Percentiles rank a stretch among this genome's conserved stretches.
phyloP scores from a whole-genome alignment of 2,113 vertebrate species.

The Eretmodus cyanostictus region DNA sequence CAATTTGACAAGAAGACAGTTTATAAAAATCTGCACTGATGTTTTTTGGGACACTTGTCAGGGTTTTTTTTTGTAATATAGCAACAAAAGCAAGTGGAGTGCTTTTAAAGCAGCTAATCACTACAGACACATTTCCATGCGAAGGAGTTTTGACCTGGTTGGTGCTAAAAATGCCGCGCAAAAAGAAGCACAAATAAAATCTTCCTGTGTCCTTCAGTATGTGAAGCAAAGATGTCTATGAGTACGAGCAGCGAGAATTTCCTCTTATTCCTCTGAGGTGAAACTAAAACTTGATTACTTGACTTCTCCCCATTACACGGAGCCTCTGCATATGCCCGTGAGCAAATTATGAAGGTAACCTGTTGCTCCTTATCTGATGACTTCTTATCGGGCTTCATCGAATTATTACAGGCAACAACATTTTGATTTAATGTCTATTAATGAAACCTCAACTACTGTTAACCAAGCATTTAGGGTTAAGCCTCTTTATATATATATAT shows the following conservation, averaged over 20 bases:
- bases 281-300: neutral
- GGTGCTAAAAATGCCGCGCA: neutral
- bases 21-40: neutral
- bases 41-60: neutral
- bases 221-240: neutral
- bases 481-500: no score
- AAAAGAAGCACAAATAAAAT: neutral
- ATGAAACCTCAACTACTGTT: neutral
- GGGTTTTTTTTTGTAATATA: neutral
- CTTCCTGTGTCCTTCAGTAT: neutral
- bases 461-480: neutral
- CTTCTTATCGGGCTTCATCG: neutral
- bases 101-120: neutral
- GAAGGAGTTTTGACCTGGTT: neutral
- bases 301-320: neutral
- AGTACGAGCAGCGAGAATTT: neutral
- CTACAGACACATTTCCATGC: fast-evolving
- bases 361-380: neutral
- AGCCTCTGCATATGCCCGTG: neutral
- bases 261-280: neutral
- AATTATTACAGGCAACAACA: neutral
- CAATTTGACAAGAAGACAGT: neutral
- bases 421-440: neutral
- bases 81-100: neutral
- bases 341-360: neutral